phyloP scores from a whole-genome alignment of 2,888 invertebrate species.

The Stenodera caucasica region DNA sequence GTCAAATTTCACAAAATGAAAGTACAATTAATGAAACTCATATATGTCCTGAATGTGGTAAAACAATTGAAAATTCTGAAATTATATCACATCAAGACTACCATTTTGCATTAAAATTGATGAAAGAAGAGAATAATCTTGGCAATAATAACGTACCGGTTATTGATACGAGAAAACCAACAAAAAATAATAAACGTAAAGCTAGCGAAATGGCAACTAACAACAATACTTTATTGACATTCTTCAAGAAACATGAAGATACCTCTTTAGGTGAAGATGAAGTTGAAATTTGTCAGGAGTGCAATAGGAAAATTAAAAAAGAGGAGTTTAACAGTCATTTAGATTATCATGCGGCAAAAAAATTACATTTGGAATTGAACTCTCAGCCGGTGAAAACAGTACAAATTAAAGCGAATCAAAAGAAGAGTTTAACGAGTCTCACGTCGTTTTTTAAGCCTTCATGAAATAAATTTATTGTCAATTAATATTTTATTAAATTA shows the following conservation, averaged over 20 bases:
- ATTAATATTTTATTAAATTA: slow-evolving; percentile 2
- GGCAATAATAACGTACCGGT: slow-evolving; percentile 30
- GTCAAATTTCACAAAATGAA: background rate
- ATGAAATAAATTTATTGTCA: slow-evolving; percentile 9
- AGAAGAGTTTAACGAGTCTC: slow-evolving; percentile 26
- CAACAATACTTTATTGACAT: slow-evolving; percentile 27
- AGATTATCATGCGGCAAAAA: slow-evolving; percentile 84
- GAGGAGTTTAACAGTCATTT: slow-evolving; percentile 68
- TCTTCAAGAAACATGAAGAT: slow-evolving; percentile 39
- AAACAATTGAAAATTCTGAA: slow-evolving; percentile 63
- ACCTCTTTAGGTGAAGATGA: slow-evolving; percentile 18
- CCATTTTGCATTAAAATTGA: slow-evolving; percentile 68
- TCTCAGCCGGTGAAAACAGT: slow-evolving; percentile 8
- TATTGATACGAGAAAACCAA: slow-evolving; percentile 6
- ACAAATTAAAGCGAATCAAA: slow-evolving; percentile 13
- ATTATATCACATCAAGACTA: slow-evolving; percentile 79
- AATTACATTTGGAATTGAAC: slow-evolving; percentile 70
- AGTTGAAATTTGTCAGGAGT: slow-evolving; percentile 63
- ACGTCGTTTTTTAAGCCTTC: slow-evolving; percentile 30
- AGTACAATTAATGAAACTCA: slow-evolving; percentile 49
- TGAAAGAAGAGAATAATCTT: slow-evolving; percentile 43
- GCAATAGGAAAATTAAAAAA: slow-evolving; percentile 62
- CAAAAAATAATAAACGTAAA: slow-evolving; percentile 28
- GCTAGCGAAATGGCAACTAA: slow-evolving; percentile 18
- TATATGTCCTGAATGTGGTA: slow-evolving; percentile 71